Evolutionary conservation across 2,113 vertebrate species (phyloP).

Genomic region (Labeo rohita): DNA sequence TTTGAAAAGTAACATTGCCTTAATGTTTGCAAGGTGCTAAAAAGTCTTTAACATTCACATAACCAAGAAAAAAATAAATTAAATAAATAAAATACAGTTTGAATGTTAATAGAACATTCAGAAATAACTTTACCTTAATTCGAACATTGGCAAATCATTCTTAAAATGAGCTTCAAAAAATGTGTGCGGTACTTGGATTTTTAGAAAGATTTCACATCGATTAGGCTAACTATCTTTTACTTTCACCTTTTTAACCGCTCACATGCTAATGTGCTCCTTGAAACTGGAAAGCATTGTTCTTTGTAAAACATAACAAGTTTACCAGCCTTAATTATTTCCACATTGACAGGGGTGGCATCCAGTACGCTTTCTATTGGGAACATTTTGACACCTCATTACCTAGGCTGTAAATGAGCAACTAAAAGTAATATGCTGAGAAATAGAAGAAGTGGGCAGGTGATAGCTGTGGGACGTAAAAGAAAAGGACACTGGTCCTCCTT

Average conservation of each 20-base stretch:
- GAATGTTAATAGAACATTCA: too few species aligned
- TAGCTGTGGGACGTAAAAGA: conserved; percentile 42
- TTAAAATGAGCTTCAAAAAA: neutral
- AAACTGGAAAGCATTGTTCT: conserved; percentile 17
- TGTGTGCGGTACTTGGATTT: neutral
- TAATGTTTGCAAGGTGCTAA: neutral
- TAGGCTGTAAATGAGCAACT: conserved; percentile 39
- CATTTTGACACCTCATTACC: conserved; percentile 49
- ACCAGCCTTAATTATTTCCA: conserved; percentile 44
- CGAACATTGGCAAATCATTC: neutral
- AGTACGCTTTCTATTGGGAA: conserved; percentile 25
- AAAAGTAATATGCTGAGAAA: conserved; percentile 41
- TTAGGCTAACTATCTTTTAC: neutral
- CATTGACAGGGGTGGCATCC: conserved; percentile 25
- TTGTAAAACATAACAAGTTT: conserved; percentile 39
- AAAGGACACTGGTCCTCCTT: conserved; percentile 29
- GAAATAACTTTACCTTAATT: too few species aligned
- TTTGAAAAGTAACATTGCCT: neutral
- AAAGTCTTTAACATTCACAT: too few species aligned
- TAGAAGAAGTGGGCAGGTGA: conserved; percentile 7
- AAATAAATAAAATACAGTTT: too few species aligned
- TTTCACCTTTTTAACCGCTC: conserved; percentile 39
- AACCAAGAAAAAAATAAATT: too few species aligned
- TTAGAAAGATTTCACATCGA: neutral
- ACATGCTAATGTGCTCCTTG: conserved; percentile 43